Evolutionary conservation across 2,888 invertebrate genomes (phyloP), one percentile per base, ranked within the genome.

Genomic region (Tortricodes alternella): DNA sequence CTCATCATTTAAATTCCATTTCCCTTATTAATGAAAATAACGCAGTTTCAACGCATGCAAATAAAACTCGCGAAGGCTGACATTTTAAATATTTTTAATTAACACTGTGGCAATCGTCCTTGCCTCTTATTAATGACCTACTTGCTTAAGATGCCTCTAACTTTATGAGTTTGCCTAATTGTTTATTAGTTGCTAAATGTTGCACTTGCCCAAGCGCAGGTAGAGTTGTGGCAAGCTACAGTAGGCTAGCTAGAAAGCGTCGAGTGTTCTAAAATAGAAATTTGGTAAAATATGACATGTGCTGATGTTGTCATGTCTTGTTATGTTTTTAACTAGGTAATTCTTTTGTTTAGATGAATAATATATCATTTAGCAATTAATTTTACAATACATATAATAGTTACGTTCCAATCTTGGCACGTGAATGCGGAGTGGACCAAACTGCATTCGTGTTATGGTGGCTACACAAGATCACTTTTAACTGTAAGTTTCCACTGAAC

Each of bases 91-190:
- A 29, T 29, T 11, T 27, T 9, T n/a, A 56, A 44, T 44, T 50
- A 63, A 59, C 53, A 58, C 38, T 60, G 58, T 56, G 56, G 62
- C 64, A 62, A 65, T 58, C 64, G 74, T 70, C 76, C 75, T 76
- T 70, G 75, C 38, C 60, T 59, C 58, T 60, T 51, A 37, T 29
- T 60, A 64, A 61, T 64, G 67, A 63, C 67, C 64, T 70, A 67
- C 46, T 71, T 78, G 71, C 69, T 65, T 68, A 72, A 71, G 75
- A 76, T 73, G 66, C 62, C 60, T 69, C 70, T 69, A 70, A 70
- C 66, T 62, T 63, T 62, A 63, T 65, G 66, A 66, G 65, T 75
- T 70, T 70, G 70, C 63, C 62, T 73, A 75, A 75, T 57, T 71
- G 48, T 62, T 56, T 46, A 59, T 59, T 52, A 62, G 62, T 52